Percentiles rank a stretch among this genome's conserved stretches.
These are phyloP conservation scores for Zosterops lateralis DNA, from an alignment of 2,113 vertebrate genomes.

Conservation along the genomic window DNA sequence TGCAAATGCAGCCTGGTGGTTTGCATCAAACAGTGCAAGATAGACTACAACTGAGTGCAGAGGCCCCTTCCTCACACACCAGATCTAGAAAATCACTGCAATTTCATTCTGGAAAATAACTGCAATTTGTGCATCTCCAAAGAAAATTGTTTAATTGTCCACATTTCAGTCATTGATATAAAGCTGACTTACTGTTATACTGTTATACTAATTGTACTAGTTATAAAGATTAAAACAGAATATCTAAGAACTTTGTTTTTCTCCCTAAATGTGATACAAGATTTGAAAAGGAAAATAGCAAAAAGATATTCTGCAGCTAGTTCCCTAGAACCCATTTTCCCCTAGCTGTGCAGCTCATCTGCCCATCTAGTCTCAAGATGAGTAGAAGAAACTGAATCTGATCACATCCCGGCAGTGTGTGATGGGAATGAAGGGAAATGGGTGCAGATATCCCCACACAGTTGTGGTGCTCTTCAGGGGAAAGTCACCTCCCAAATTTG, in stretches of 20 bases:
- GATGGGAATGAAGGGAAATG: background rate
- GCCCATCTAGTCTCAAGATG: background rate
- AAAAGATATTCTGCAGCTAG: background rate
- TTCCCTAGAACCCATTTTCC: background rate
- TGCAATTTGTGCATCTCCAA: background rate
- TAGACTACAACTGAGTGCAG: background rate
- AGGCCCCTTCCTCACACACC: background rate
- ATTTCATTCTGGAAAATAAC: background rate
- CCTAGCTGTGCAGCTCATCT: background rate
- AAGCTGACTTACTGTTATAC: background rate
- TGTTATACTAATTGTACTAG: background rate
- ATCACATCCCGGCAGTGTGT: background rate
- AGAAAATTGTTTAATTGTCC: background rate
- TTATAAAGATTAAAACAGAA: background rate
- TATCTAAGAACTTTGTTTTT: background rate
- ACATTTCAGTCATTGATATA: background rate
- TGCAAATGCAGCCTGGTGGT: background rate
- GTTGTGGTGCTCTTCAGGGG: background rate
- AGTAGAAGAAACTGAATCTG: background rate
- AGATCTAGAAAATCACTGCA: background rate
- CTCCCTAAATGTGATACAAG: background rate
- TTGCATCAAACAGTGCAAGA: background rate
- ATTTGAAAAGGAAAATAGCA: background rate
- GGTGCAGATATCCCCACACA: rapidly evolving
- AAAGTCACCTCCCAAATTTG: background rate